phyloP scores from a whole-genome alignment of 2,113 vertebrate genomes.

The Charina bottae region DNA sequence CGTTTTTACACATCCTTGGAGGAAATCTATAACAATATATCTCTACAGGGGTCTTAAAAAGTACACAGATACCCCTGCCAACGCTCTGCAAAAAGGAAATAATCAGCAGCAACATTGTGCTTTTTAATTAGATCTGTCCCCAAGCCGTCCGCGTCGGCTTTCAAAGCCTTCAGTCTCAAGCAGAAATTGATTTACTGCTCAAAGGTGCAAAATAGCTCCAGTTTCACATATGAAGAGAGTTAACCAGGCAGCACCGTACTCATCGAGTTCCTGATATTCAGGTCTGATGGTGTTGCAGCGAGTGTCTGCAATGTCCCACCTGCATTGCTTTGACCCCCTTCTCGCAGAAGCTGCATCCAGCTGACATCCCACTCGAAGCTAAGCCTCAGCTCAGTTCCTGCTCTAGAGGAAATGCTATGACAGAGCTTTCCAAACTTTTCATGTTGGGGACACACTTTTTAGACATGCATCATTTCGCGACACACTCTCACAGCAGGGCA shows the following conservation, averaged over 20 bases:
- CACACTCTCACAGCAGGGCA: too few species aligned
- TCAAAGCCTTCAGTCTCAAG: background rate
- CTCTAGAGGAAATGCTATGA: too few species aligned
- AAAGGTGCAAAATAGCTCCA: background rate
- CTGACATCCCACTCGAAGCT: background rate
- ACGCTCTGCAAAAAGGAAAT: constrained; percentile 1
- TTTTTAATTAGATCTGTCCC: constrained; percentile 1
- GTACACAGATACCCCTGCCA: background rate
- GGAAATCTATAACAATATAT: background rate
- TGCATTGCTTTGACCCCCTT: background rate
- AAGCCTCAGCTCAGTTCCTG: background rate
- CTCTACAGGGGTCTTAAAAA: background rate
- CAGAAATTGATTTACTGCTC: too few species aligned
- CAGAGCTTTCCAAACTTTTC: too few species aligned
- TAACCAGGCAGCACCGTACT: background rate
- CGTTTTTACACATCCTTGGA: constrained; percentile 3
- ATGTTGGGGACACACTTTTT: too few species aligned
- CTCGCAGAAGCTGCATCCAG: too few species aligned
- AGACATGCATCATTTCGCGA: too few species aligned
- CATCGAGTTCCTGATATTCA: background rate
- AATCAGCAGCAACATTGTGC: background rate
- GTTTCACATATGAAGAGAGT: background rate
- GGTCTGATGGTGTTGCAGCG: too few species aligned
- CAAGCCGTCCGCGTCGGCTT: background rate
- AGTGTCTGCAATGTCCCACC: background rate